Percentiles rank a stretch among this genome's conserved stretches.
Conservation (phyloP, 2,113 vertebrate species). For the Nyctereutes procyonoides region DNA sequence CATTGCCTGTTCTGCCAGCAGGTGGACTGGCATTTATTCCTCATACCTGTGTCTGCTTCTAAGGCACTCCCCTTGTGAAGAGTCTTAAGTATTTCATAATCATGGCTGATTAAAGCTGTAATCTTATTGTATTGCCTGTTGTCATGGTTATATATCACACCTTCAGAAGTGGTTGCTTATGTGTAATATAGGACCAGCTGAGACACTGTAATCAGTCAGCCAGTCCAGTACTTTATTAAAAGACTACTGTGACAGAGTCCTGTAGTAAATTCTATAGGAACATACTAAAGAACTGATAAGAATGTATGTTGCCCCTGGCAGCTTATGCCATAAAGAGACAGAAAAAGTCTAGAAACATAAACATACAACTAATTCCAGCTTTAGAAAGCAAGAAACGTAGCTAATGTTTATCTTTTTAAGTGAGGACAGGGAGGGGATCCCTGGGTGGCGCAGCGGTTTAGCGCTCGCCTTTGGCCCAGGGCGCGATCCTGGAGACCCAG, state of each 20-base stretch:
- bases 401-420: constrained; percentile 48
- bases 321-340: background rate
- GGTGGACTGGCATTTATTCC: constrained; percentile 55
- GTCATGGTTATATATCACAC: constrained; percentile 43
- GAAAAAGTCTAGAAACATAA: constrained; percentile 46
- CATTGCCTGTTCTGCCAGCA: constrained; percentile 74
- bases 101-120: constrained; percentile 71
- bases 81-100: constrained; percentile 71
- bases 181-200: background rate
- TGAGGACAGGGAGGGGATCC: background rate
- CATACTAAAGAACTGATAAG: constrained; percentile 21
- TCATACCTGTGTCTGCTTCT: constrained; percentile 42
- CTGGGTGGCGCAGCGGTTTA: too few species aligned
- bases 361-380: constrained; percentile 39
- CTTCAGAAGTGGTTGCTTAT: constrained; percentile 52
- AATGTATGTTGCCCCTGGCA: background rate
- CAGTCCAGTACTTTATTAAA: constrained; percentile 46
- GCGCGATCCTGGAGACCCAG: too few species aligned
- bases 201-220: background rate
- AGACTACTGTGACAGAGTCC: background rate
- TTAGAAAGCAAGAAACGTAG: constrained; percentile 20
- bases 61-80: background rate
- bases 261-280: background rate
- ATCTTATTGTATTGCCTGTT: constrained; percentile 56
- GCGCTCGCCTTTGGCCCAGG: too few species aligned